Percentiles rank a stretch among this genome's conserved stretches.
Evolutionary conservation across 37 sponge, comb jelly and placozoan genomes (phyloP).

Genomic region (Beroe ovata): DNA sequence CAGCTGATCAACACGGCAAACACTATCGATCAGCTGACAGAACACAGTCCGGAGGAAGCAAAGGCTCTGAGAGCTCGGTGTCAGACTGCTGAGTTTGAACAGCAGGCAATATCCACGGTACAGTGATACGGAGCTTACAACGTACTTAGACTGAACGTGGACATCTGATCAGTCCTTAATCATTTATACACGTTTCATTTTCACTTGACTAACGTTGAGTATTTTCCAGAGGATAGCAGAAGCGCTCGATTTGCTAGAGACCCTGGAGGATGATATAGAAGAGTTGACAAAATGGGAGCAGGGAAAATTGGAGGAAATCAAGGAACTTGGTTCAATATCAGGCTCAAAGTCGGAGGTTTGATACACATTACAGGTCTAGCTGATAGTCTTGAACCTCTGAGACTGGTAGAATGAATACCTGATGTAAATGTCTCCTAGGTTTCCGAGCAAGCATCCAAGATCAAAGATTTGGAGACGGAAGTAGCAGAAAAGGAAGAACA

Average conservation of each 20-base stretch:
- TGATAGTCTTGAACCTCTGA: too few relatives aligned
- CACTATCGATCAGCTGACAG: neutral
- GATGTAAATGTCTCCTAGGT: neutral
- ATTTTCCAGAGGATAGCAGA: conserved; percentile 31
- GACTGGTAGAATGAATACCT: too few relatives aligned
- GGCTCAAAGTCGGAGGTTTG: neutral
- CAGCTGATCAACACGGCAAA: neutral
- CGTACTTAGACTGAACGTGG: too few relatives aligned
- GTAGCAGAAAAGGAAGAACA: neutral
- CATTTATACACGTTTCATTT: too few relatives aligned
- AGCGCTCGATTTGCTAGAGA: neutral
- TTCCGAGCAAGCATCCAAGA: neutral
- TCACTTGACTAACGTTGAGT: neutral
- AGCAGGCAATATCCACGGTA: neutral
- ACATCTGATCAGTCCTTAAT: too few relatives aligned
- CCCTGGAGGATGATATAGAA: neutral
- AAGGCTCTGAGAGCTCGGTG: conserved; percentile 8
- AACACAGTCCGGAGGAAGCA: conserved; percentile 33
- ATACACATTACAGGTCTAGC: too few relatives aligned
- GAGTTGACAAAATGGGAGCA: conserved; percentile 33
- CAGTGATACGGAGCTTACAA: too few relatives aligned
- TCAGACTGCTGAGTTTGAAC: neutral
- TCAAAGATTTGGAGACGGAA: conserved; percentile 7
- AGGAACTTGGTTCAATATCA: neutral
- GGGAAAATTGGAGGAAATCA: neutral